Conservation (phyloP, 2,113 vertebrate genomes). For the Thunnus thynnus region DNA sequence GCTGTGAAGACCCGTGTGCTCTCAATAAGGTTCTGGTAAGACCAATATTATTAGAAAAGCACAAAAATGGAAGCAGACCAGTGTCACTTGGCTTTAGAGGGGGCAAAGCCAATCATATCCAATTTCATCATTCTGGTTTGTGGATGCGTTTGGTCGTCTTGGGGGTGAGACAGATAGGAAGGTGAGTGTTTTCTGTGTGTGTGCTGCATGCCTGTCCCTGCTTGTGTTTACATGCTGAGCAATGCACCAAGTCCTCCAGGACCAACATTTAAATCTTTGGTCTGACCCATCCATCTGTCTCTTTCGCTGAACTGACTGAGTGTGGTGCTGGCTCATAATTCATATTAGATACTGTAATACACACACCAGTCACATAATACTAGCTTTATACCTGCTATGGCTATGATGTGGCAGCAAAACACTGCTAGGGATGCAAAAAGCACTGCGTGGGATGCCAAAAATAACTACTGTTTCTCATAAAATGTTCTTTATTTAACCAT, state of each 20-base stretch:
- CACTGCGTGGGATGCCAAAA: too few relatives aligned
- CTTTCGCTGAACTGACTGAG: slow-evolving; percentile 24
- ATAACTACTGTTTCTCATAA: slow-evolving; percentile 4
- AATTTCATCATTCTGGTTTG: slow-evolving; percentile 51
- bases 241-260: slow-evolving; percentile 17
- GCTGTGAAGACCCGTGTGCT: slow-evolving; percentile 70
- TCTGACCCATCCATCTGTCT: slow-evolving; percentile 43
- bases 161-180: background rate
- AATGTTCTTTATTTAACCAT: background rate
- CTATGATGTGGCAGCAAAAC: slow-evolving; percentile 14
- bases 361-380: slow-evolving; percentile 34
- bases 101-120: slow-evolving; percentile 74
- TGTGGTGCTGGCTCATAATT: slow-evolving; percentile 30
- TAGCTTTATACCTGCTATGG: slow-evolving; percentile 43
- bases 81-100: slow-evolving; percentile 75
- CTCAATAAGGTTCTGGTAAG: slow-evolving; percentile 80
- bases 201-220: background rate
- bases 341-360: slow-evolving; percentile 27
- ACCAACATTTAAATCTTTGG: slow-evolving; percentile 52
- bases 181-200: slow-evolving; percentile 17
- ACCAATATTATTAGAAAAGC: slow-evolving; percentile 82
- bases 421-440: background rate
- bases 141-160: background rate
- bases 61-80: slow-evolving; percentile 60
- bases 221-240: slow-evolving; percentile 41